Evolutionary conservation across 2,888 invertebrate species (phyloP).

Genomic region (Eilema depressum): DNA sequence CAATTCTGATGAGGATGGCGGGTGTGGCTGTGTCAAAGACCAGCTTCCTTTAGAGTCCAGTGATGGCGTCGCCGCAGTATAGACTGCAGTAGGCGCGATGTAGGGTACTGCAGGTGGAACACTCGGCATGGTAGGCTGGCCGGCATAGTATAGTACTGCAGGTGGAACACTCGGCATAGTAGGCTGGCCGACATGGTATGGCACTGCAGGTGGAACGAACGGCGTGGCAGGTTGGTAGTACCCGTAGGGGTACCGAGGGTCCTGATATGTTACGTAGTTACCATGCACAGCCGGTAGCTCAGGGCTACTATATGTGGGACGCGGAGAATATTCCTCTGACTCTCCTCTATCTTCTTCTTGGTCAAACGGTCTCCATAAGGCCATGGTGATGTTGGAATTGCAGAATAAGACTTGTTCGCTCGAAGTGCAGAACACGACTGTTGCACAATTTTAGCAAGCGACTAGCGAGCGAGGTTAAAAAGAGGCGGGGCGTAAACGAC

Average conservation of each 20-base stretch:
- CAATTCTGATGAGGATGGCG: neutral
- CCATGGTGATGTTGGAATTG: too few relatives aligned
- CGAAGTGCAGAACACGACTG: too few relatives aligned
- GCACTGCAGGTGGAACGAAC: neutral
- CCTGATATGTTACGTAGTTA: too few relatives aligned
- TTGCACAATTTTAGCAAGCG: neutral
- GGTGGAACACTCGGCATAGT: too few relatives aligned
- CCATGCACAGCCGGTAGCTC: too few relatives aligned
- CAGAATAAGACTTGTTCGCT: too few relatives aligned
- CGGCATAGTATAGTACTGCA: neutral
- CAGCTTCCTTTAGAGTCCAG: neutral
- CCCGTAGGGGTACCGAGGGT: too few relatives aligned
- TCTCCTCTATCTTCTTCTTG: neutral
- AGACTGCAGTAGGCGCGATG: neutral
- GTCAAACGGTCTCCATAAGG: neutral
- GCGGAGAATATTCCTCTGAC: neutral
- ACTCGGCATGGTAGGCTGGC: too few relatives aligned
- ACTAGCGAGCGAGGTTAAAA: neutral
- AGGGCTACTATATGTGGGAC: neutral
- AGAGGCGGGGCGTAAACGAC: neutral
- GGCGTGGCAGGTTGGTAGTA: too few relatives aligned
- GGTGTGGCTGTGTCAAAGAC: neutral
- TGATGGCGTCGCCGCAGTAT: slow-evolving; percentile 23
- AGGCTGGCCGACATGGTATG: too few relatives aligned
- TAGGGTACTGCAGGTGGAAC: neutral